phyloP scores from a whole-genome alignment of 2,797 vertebrate genomes.

The Myripristis murdjan region DNA sequence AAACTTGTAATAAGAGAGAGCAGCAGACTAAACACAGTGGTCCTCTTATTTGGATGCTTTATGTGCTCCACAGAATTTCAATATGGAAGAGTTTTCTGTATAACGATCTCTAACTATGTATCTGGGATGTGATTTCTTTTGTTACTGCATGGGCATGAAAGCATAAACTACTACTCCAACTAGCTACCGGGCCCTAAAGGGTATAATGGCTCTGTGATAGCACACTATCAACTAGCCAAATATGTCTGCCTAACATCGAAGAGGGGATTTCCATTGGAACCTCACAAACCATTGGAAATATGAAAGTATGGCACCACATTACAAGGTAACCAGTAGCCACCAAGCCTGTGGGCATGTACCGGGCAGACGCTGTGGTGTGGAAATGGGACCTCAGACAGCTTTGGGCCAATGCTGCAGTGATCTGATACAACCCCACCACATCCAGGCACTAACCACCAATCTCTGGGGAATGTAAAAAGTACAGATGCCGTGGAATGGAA shows the following conservation, averaged over 20 bases:
- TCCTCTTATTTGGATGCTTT: constrained; percentile 4
- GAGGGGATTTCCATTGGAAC: constrained; percentile 42
- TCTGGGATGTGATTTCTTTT: constrained; percentile 33
- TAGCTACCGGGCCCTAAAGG: constrained; percentile 14
- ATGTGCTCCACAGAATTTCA: constrained; percentile 33
- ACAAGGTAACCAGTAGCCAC: constrained; percentile 43
- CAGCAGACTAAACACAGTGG: constrained; percentile 6
- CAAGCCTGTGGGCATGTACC: constrained; percentile 45
- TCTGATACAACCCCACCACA: constrained; percentile 49
- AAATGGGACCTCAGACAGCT: constrained; percentile 52
- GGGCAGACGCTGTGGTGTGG: constrained; percentile 46
- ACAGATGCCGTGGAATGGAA: constrained; percentile 29
- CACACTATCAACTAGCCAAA: constrained; percentile 9
- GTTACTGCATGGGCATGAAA: not conserved
- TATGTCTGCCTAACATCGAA: constrained; percentile 23
- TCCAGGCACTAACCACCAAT: constrained; percentile 29
- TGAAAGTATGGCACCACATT: constrained; percentile 39
- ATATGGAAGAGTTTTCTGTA: constrained; percentile 35
- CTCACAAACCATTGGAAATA: constrained; percentile 21
- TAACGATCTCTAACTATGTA: constrained; percentile 26
- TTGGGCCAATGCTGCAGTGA: constrained; percentile 49
- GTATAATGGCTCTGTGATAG: constrained; percentile 13
- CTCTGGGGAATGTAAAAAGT: constrained; percentile 29
- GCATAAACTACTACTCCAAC: constrained; percentile 26
- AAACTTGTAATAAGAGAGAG: too few relatives aligned